Evolutionary conservation across 2,888 invertebrate species (phyloP).

Genomic region (Synergus gifuensis): DNA sequence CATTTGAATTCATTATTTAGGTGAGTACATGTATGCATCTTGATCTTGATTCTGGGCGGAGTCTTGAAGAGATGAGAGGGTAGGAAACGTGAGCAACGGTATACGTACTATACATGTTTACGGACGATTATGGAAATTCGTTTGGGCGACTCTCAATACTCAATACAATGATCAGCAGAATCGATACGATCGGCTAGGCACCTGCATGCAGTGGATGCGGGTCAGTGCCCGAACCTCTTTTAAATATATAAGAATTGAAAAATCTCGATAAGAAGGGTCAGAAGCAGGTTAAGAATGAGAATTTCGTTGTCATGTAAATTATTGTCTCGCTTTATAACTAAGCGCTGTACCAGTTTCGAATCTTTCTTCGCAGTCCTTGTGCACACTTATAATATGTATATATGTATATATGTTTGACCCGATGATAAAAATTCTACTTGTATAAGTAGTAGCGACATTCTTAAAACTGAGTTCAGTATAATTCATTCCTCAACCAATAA

Average conservation of each 20-base stretch:
- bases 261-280: conserved; percentile 74
- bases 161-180: conserved; percentile 75
- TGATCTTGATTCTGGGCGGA: conserved; percentile 66
- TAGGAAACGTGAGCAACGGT: conserved; percentile 33
- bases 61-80: conserved; percentile 58
- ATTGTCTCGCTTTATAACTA: conserved; percentile 59
- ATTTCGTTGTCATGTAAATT: conserved; percentile 77
- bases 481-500: not conserved
- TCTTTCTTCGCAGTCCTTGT: conserved; percentile 4
- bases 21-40: conserved; percentile 58
- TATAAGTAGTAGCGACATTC: not conserved
- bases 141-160: conserved; percentile 71
- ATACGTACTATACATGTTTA: conserved; percentile 48
- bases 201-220: conserved; percentile 66
- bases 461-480: not conserved
- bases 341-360: conserved; percentile 22
- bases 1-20: conserved; percentile 67
- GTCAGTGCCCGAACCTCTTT: conserved; percentile 60
- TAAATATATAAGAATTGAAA: conserved; percentile 76
- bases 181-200: conserved; percentile 73
- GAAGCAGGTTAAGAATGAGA: conserved; percentile 69
- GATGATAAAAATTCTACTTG: conserved; percentile 26
- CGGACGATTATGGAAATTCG: conserved; percentile 75
- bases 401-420: conserved; percentile 19
- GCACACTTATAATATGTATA: conserved; percentile 19